Conservation (phyloP, 2,888 invertebrate genomes). For the Nudaria mundana region DNA sequence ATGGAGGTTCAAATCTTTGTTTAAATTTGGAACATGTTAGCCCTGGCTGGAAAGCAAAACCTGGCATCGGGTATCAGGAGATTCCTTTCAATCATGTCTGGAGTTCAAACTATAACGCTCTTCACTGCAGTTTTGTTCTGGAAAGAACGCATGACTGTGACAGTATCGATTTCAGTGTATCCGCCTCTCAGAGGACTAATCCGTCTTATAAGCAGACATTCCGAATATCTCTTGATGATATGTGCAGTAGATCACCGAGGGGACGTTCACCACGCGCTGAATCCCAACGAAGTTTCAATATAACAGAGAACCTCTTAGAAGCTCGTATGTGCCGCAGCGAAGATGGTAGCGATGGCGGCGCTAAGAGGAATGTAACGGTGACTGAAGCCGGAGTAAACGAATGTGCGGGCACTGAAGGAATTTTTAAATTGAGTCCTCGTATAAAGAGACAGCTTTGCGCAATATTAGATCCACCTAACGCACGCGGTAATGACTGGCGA, state of each 20-base stretch:
- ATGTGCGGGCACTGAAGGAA: conserved; percentile 79
- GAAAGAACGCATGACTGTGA: conserved; percentile 84
- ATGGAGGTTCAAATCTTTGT: conserved; percentile 93
- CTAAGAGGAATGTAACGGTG: conserved; percentile 78
- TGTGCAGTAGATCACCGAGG: conserved; percentile 68
- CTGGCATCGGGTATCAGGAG: conserved; percentile 93
- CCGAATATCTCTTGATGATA: conserved; percentile 71
- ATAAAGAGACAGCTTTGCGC: conserved; percentile 78
- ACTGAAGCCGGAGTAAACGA: conserved; percentile 83
- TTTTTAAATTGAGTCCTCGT: conserved; percentile 81
- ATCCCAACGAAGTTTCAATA: conserved; percentile 72
- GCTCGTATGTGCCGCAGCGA: conserved; percentile 73
- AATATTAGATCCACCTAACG: conserved; percentile 95
- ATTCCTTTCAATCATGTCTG: conserved; percentile 96
- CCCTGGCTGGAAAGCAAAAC: conserved; percentile 93
- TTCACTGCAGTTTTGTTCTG: conserved; percentile 95
- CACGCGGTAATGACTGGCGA: conserved; percentile 97
- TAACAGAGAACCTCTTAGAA: conserved; percentile 73
- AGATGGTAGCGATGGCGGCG: conserved; percentile 68
- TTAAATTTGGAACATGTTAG: conserved; percentile 94
- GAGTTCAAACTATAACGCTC: conserved; percentile 91
- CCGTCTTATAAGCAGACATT: conserved; percentile 76
- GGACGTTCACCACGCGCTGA: conserved; percentile 73
- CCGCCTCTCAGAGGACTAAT: conserved; percentile 74
- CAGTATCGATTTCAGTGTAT: conserved; percentile 70